Base-by-base conservation (phyloP, 2,797 vertebrate genomes). In the Percopsis omiscomaycus region DNA sequence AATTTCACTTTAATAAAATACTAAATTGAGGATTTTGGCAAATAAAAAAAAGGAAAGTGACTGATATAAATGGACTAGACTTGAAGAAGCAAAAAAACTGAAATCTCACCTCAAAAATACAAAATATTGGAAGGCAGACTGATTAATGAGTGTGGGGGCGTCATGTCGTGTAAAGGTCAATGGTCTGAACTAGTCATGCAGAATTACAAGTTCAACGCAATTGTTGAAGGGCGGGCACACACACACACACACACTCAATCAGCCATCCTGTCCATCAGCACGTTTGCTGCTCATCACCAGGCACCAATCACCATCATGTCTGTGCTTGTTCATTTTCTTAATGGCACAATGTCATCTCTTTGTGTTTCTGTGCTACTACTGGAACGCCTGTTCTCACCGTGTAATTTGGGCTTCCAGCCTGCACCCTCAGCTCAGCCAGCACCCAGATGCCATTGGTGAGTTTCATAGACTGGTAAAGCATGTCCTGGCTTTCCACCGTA, bases 391-490 rank as follows among this genome's bases (percentile, higher is more conserved):
- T 44, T 69, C 93, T 94, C 87, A 98, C 97, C 83, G 85, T 95
- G 88, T 93, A 93, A 86, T 68, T 95, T 61, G 95, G 89, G 72
- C 88, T 98, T 77, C 94, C 93, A 0, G 95, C 89, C 82, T 96
- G 96, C 76, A 98, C 86, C 51, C 94, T 91, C 6, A 99, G 92
- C 86, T 99, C 97, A 0, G 94, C 95, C 88, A 99, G 88, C 63
- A 97, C 91, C 96, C 97, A 98, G 90, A 99, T 98, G 82, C 95
- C 93, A 0, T 98, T 98, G 87, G 94, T 93, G 76, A 99, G 93
- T 77, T 97, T 98, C 78, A 96, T 91, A 60, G 96, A 96, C 88
- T 97, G 96, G 89, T 99, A 99, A n/a, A 99, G 92, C 95, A 99
- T 96, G 90, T 99, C 97, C 83, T 98, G 97, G 42, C 93, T 91